Base-by-base conservation (phyloP, 2,888 invertebrate species). In the Dexiosoma caninum region DNA sequence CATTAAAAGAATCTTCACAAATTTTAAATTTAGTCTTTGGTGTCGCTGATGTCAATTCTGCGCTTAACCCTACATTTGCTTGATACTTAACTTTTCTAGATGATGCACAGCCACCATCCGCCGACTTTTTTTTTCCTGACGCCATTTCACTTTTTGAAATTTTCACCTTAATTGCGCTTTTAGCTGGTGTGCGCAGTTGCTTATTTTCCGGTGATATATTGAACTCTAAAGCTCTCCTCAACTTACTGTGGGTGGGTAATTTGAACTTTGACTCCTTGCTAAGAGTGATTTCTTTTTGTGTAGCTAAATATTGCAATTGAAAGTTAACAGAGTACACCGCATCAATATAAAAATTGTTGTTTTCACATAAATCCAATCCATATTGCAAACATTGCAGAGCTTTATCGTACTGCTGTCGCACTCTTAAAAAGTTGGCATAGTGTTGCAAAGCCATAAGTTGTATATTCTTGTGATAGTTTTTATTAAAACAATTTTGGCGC, bases 391-490 rank as follows among this genome's bases (percentile, higher is more conserved):
- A 60, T 5, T 81, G 55, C 0, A 86, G 64, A 0, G 88, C 88
- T 74, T 83, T 78, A 2, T 83, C 78, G 10, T 84, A 83, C 27
- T 85, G 84, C 1, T 80, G 77, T 1, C 77, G 79, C 16, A 83
- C 83, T 3, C 90, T 87, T 42, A 89, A 81, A 40, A 84, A 86
- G 74, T 90, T 89, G 1, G 85, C 83, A 51, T 87, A 86, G 16
- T 87, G 86, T 14, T 87, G 82, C 32, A 85, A 60, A 27, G 84
- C 83, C 67, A 88, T 60, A 3, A 86, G 78, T 62, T 84, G 70
- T 75, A 86, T 80, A 10, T 84, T 78, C 55, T 84, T 83, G 27
- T 81, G 84, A 42, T 51, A 84, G 82, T 69, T 69, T n/a, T 37
- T 77, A 77, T 37, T 49, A 12, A 55, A 69, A 64, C 12, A 12